These are phyloP conservation scores for Ibycter americanus DNA, from an alignment of 2,797 vertebrate species.

Conservation along the genomic window DNA sequence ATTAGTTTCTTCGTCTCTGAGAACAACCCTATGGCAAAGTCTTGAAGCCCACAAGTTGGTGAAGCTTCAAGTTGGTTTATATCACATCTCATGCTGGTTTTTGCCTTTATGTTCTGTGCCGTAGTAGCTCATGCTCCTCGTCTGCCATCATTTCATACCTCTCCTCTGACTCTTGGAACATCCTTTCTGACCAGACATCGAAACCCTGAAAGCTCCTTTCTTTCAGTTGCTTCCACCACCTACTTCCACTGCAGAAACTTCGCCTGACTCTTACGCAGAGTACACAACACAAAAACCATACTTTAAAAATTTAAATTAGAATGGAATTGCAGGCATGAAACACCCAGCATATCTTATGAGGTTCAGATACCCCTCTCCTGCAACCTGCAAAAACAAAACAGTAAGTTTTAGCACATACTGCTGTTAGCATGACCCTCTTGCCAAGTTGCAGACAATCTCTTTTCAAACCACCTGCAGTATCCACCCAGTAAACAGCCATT, in stretches of 20 bases:
- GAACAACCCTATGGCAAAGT: not conserved
- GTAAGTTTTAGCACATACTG: not conserved
- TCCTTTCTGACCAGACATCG: not conserved
- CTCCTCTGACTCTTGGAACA: not conserved
- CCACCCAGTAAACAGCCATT: not conserved
- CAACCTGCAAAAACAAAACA: not conserved
- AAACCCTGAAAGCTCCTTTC: not conserved
- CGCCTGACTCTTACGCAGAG: fast-evolving
- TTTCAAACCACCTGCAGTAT: not conserved
- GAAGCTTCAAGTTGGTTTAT: not conserved
- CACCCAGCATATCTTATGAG: not conserved
- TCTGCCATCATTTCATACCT: not conserved
- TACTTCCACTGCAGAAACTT: not conserved
- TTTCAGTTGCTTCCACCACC: not conserved
- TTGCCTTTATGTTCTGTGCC: not conserved
- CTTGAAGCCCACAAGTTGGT: not conserved
- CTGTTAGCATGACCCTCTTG: not conserved
- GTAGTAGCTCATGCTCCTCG: not conserved
- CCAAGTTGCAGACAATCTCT: not conserved
- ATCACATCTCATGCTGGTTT: not conserved
- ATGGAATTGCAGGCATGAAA: not conserved
- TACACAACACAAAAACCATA: not conserved
- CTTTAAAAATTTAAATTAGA: not conserved
- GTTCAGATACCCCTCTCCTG: not conserved
- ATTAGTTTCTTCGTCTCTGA: not conserved